Evolutionary conservation across 2,888 invertebrate genomes (phyloP).

Genomic region (Diloba caeruleocephala): DNA sequence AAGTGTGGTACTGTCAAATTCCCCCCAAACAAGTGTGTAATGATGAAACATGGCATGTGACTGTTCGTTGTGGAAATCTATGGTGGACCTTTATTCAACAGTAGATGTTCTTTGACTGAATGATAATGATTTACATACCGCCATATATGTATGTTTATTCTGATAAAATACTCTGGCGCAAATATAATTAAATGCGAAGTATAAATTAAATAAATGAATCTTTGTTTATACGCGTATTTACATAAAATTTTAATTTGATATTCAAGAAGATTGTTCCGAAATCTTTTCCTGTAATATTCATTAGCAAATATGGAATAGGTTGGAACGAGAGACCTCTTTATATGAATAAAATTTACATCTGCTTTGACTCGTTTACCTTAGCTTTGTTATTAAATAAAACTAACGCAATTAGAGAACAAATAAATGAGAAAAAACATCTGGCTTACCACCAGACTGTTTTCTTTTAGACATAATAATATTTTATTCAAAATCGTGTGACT

Average conservation of each 20-base stretch:
- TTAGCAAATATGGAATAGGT: conserved; percentile 66
- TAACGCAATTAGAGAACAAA: conserved; percentile 35
- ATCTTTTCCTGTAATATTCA: conserved; percentile 65
- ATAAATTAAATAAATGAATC: conserved; percentile 18
- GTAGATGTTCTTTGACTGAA: no score
- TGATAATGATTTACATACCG: no score
- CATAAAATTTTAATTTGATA: conserved; percentile 47
- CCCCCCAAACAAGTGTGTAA: no score
- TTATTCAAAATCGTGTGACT: no score
- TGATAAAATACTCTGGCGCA: not conserved
- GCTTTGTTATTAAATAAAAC: conserved; percentile 50
- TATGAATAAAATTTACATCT: conserved; percentile 75
- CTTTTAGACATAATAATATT: conserved; percentile 5
- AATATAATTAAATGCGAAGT: not conserved
- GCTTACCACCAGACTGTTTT: not conserved
- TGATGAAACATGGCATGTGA: no score
- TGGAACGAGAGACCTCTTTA: conserved; percentile 49
- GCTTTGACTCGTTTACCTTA: conserved; percentile 53
- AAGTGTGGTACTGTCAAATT: no score
- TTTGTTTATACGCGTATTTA: conserved; percentile 22
- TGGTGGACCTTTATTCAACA: no score
- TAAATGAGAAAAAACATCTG: conserved; percentile 28
- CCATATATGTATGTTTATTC: not conserved
- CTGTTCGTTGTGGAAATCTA: no score
- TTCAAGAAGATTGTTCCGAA: conserved; percentile 51